Evolutionary conservation across 2,113 vertebrate genomes (phyloP), one percentile per base, ranked within the genome.

Genomic region (Willisornis vidua): DNA sequence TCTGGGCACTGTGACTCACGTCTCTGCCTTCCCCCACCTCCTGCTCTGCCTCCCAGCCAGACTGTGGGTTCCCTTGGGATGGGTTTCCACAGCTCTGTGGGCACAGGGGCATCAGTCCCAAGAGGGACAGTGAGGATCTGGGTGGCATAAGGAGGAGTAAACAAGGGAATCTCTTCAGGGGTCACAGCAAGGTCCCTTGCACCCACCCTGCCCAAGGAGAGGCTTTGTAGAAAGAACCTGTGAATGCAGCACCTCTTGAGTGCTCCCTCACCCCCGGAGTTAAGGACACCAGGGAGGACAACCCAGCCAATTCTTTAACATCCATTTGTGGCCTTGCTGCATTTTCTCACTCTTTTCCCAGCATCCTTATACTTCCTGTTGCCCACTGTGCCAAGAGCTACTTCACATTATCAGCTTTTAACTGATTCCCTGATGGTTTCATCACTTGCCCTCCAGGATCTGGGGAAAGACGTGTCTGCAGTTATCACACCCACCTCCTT

Each of bases 1-100:
- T 63, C n/a, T 82, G 90, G 19, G n/a, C 2, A 1, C 37, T 22
- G 19, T 4, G 33, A 41, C 5, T 2, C 14, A 2, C 0, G 0
- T 7, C 19, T 75, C 37, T 59, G 71, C 46, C 31, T 62, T 43
- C 14, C 10, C 29, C 4, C n/a, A 22, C 14, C 10, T 35, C 29
- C 46, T 2, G 0, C 20, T 6, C 46, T 11, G 2, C 59, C 68
- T 16, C 65, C 35, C n/a, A 19, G 0, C 4, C 1, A 7, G 46
- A 10, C 28, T 0, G 0, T 10, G n/a, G 25, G 5, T 5, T 67
- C 41, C 31, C 52, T 49, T 1, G 0, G 77, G 57, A 18, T 58
- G 41, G 4, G 25, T 68, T 76, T 65, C 22, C 45, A 41, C 2
- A 19, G 28, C 9, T 7, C 12, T n/a, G 19, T 23, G 41, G 6